Evolutionary conservation across 2,888 invertebrate species (phyloP), one percentile per base, ranked within the genome.

Genomic region (Drosophila trichaetosa): DNA sequence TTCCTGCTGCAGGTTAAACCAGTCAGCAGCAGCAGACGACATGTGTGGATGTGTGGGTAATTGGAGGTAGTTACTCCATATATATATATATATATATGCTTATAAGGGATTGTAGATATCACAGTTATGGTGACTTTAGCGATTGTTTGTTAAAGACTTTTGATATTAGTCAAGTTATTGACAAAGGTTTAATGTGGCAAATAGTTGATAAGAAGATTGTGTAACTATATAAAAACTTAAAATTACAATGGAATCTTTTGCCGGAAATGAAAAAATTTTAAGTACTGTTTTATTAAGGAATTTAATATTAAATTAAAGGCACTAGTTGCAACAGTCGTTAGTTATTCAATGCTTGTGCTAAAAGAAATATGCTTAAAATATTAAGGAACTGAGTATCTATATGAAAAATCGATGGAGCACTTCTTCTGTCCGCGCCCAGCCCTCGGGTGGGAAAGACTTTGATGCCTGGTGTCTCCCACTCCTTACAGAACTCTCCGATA

Each of bases 1-100:
- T 84, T 84, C 82, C 84, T 79, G 76, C 46, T 65, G 48, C 54
- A 67, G 60, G 59, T 62, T 68, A 52, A 48, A 60, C 46, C 46
- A 8, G 46, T 8, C 24, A 46, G 21, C 42, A 40, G 13, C 65
- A 13, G n/a, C n/a, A n/a, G 7, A 33, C 11, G 24, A 49, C 21
- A 48, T 38, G n/a, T 48, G 40, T 11, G 2, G 16, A 29, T 63
- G 6, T 24, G 24, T 31, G n/a, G 31, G 21, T 42, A 21, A 24
- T 24, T 2, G 6, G 21, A 24, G 33, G 34, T 49, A 11, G 21
- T 5, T 16, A 16, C 29, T 21, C 21, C 7, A 7, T n/a, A n/a
- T 33, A 33, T 33, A 33, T 33, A 31, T 10, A 33, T 33, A 29
- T 31, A 46, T 16, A 46, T 24, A 1, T 46, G 24, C 16, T 16